A percentile compares a stretch with the other conserved stretches of the same genome.
Conservation (phyloP, 1,140 invertebrate species). For the Cotesia typhae region DNA sequence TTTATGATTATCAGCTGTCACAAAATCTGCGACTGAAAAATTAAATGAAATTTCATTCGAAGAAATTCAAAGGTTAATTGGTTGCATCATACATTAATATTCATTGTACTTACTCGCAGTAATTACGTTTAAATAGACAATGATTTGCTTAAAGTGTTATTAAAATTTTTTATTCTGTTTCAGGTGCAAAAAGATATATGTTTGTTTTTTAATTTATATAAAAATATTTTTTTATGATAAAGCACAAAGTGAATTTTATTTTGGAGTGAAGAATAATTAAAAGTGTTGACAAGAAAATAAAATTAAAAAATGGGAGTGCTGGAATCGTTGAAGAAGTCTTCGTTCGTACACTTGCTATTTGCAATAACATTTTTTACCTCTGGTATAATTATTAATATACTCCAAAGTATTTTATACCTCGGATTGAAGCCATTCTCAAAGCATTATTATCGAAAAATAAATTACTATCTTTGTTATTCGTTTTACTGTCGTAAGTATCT, state of each 20-base stretch:
- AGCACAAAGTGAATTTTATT: not conserved
- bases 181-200: too few species aligned
- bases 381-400: slow-evolving; percentile 85
- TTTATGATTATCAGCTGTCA: too few species aligned
- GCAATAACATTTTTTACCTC: slow-evolving; percentile 90
- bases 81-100: slow-evolving; percentile 4
- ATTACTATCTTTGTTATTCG: slow-evolving; percentile 90
- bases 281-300: slow-evolving; percentile 21
- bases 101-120: not conserved
- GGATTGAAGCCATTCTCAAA: slow-evolving; percentile 79
- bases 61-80: slow-evolving; percentile 13
- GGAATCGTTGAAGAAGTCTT: slow-evolving; percentile 69
- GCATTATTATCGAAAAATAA: slow-evolving; percentile 84
- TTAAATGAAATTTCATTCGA: not conserved
- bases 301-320: slow-evolving; percentile 59
- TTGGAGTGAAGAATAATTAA: not conserved
- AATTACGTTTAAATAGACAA: not conserved
- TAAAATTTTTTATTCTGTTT: too few species aligned
- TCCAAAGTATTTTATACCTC: slow-evolving; percentile 81
- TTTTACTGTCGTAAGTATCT: slow-evolving; percentile 88
- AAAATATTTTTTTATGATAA: not conserved
- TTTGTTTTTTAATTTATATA: not conserved
- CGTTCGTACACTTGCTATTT: slow-evolving; percentile 79
- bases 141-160: too few species aligned
- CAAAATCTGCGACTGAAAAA: too few species aligned